Evolutionary conservation across 2,888 invertebrate genomes (phyloP).

Genomic region (Adelphocoris suturalis): DNA sequence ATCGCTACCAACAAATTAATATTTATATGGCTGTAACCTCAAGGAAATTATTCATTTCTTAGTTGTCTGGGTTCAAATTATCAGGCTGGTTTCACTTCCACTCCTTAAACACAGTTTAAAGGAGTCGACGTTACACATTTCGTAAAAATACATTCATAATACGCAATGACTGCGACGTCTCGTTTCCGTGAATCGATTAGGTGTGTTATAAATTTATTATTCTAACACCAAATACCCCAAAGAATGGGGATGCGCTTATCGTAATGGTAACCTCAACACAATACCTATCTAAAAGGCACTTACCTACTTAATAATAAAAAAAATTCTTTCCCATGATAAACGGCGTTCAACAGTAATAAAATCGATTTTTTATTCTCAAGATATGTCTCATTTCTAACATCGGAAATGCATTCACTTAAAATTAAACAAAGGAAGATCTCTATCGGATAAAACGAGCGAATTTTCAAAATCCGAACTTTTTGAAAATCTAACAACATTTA

Average conservation of each 20-base stretch:
- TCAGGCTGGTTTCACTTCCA: too few relatives aligned
- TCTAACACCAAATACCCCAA: not conserved
- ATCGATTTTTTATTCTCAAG: slow-evolving; percentile 38
- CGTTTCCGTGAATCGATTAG: not conserved
- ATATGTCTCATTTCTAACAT: slow-evolving; percentile 55
- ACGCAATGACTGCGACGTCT: not conserved
- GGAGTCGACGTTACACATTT: too few relatives aligned
- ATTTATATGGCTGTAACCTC: too few relatives aligned
- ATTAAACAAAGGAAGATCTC: not conserved
- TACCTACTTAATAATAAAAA: slow-evolving; percentile 27
- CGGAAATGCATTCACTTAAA: slow-evolving; percentile 28
- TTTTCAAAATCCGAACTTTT: not conserved
- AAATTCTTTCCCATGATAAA: slow-evolving; percentile 24
- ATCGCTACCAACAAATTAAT: too few relatives aligned
- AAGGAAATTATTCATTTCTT: too few relatives aligned
- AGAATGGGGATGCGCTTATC: not conserved
- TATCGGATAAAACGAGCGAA: not conserved
- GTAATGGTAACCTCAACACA: slow-evolving; percentile 17
- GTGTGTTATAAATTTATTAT: too few relatives aligned
- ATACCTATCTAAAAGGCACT: slow-evolving; percentile 52
- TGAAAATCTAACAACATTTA: not conserved
- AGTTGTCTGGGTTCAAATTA: too few relatives aligned
- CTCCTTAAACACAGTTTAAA: too few relatives aligned
- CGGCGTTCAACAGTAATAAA: slow-evolving; percentile 29
- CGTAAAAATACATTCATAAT: too few relatives aligned